Conservation (phyloP, 2,797 vertebrate species). For the Bovichtus variegatus region DNA sequence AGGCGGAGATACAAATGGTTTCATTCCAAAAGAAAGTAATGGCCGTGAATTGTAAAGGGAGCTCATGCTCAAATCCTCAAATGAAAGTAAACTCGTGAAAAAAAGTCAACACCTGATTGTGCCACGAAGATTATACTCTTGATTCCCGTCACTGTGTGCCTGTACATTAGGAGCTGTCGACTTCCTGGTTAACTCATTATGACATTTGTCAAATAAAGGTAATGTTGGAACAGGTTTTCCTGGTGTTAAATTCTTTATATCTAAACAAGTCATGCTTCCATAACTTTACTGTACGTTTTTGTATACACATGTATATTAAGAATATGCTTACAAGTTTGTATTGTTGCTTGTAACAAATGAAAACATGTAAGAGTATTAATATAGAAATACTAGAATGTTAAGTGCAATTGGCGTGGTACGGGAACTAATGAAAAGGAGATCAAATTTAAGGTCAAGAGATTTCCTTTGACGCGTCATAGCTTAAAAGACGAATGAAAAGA, state of each 20-base stretch:
- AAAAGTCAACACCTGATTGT: neutral
- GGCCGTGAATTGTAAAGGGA: constrained; percentile 27
- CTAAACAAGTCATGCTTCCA: neutral
- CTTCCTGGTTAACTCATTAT: constrained; percentile 5
- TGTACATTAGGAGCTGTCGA: neutral
- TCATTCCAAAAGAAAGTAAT: constrained; percentile 48
- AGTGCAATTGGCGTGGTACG: neutral
- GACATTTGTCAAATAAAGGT: neutral
- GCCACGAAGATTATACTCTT: neutral
- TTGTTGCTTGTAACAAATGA: neutral
- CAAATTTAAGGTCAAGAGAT: neutral
- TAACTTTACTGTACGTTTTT: neutral
- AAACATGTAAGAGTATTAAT: neutral
- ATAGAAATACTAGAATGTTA: neutral
- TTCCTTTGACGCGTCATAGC: constrained; percentile 1
- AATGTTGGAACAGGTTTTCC: neutral
- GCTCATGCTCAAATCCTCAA: constrained; percentile 23
- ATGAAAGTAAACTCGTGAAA: too few relatives aligned
- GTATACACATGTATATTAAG: neutral
- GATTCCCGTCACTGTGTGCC: neutral
- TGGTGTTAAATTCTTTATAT: neutral
- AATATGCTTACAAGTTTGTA: neutral
- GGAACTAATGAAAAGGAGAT: neutral
- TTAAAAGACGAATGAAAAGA: neutral
- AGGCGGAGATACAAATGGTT: constrained; percentile 49